Percentiles rank a stretch among this genome's conserved stretches.
Evolutionary conservation across 2,113 vertebrate genomes (phyloP).

Genomic region (Pseudorectes ferrugineus): DNA sequence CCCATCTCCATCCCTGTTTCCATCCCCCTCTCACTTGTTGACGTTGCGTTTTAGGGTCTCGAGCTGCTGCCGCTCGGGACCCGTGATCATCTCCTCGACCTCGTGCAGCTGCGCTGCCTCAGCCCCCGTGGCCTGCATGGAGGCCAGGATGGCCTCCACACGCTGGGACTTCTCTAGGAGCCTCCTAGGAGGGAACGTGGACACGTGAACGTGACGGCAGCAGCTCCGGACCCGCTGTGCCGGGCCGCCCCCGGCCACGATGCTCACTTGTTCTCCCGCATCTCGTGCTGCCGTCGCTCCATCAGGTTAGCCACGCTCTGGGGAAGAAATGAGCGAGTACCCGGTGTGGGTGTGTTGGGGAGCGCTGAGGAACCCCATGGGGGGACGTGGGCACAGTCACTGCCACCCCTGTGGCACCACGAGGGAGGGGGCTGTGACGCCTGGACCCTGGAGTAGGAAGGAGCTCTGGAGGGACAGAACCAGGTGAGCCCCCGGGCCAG

Average conservation of each 20-base stretch:
- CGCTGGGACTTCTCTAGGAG: constrained; percentile 94
- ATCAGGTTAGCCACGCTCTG: constrained; percentile 92
- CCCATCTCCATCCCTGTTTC: not conserved
- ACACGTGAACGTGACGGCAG: rapidly evolving
- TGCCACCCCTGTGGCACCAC: not conserved
- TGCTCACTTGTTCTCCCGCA: constrained; percentile 88
- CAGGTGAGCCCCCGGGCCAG: not conserved
- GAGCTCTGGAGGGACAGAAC: not conserved
- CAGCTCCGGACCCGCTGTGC: rapidly evolving
- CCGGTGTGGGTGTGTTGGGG: rapidly evolving
- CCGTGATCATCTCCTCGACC: constrained; percentile 97
- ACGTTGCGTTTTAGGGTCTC: constrained; percentile 85
- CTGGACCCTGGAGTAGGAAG: not conserved
- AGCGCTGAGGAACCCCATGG: no score
- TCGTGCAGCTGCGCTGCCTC: constrained; percentile 87
- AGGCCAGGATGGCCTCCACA: constrained; percentile 92
- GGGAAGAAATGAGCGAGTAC: not conserved
- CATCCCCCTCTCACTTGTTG: constrained; percentile 80
- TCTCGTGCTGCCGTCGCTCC: constrained; percentile 85
- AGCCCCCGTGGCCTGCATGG: constrained; percentile 89
- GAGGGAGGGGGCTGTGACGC: not conserved
- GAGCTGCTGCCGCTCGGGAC: constrained; percentile 88
- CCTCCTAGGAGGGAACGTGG: constrained; percentile 65
- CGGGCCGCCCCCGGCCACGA: rapidly evolving
- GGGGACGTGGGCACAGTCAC: no score